Base-by-base conservation (phyloP, 2,113 vertebrate genomes). In the Halcyon senegalensis region DNA sequence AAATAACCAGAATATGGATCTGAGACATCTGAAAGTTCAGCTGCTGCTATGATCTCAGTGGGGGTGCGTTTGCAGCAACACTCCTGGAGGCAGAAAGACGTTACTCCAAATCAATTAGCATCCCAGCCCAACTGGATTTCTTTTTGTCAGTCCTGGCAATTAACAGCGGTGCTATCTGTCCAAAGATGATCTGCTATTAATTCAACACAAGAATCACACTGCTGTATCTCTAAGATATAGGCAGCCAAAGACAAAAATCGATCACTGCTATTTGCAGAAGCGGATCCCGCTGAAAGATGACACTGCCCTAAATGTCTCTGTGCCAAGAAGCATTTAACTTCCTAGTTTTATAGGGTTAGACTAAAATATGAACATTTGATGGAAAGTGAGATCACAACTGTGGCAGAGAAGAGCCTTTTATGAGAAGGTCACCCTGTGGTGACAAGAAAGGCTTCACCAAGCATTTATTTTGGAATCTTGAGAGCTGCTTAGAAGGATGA, bases 281-380 rank as follows among this genome's bases (percentile, higher is more conserved):
- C 80, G 81, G 87, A 59, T 55, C 35, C 89, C 73, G 89, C 86
- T 89, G 89, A 53, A 82, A 82, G 84, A 91, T 70, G 93, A 94
- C 87, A 85, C 55, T 2, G 8, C 86, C 83, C 59, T 58, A 27
- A 94, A 62, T 0, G 5, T 0, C 5, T 5, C 86, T 8, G 67
- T 93, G 91, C 92, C 96, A 96, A 94, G 81, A 89, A 89, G 77
- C 94, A 89, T 93, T 94, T 89, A 84, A 75, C 84, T 91, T 82
- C 75, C 91, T 58, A 46, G 43, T 73, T 84, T 92, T 77, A 92
- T 55, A 91, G 84, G 77, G 77, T 94, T 92, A 82, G 92, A 80
- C 63, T 87, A 79, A 95, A 96, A 94, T 89, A 92, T 2, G 67
- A 94, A 91, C 64, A 81, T 82, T 76, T 69, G 77, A 91, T 77